Evolutionary conservation across 92 coral and sea anemone species (phyloP).

Genomic region (Bergia puertoricense): DNA sequence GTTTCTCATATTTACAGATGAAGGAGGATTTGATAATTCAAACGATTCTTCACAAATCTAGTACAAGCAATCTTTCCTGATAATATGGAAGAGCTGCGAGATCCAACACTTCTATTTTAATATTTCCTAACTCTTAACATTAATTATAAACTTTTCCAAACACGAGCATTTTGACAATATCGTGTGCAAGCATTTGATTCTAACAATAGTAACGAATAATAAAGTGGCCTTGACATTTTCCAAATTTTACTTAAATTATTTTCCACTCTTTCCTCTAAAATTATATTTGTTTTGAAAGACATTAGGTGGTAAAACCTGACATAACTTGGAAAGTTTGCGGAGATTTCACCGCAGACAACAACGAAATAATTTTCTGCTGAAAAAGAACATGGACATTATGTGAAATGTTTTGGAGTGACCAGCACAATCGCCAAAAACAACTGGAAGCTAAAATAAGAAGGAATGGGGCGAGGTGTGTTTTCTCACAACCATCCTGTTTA

Average conservation of each 20-base stretch:
- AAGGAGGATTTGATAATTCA: background rate
- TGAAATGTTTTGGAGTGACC: background rate
- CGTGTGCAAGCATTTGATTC: background rate
- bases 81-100: background rate
- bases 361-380: background rate
- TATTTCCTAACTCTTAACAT: background rate
- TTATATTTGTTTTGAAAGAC: too few species aligned
- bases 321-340: background rate
- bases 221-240: background rate
- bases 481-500: too few species aligned
- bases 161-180: background rate
- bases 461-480: too few species aligned
- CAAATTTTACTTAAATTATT: background rate
- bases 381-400: background rate
- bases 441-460: background rate
- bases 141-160: background rate
- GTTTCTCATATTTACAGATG: slow-evolving; percentile 20
- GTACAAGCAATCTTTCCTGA: background rate
- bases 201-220: background rate
- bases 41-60: background rate
- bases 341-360: background rate
- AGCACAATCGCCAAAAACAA: background rate
- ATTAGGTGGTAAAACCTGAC: too few species aligned
- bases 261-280: background rate
- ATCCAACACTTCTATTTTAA: background rate